A percentile compares a stretch with the other conserved stretches of the same genome.
These are phyloP conservation scores for Conops quadrifasciatus DNA, from an alignment of 2,888 invertebrate genomes.

Conservation along the genomic window DNA sequence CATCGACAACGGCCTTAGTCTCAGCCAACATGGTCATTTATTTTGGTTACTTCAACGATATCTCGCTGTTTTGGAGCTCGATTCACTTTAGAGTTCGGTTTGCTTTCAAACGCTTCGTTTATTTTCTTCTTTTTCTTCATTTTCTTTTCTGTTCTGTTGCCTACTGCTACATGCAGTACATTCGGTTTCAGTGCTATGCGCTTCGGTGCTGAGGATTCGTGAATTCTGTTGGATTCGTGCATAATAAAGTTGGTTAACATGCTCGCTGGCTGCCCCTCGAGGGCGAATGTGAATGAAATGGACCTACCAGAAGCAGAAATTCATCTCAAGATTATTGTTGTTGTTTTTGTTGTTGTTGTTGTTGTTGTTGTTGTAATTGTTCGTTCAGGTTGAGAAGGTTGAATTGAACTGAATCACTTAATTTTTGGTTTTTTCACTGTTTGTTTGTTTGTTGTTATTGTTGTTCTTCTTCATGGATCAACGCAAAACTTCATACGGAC, in stretches of 20 bases:
- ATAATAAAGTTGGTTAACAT: conserved; percentile 53
- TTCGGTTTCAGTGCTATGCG: not conserved
- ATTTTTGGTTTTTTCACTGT: conserved; percentile 35
- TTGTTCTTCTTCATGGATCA: conserved; percentile 32
- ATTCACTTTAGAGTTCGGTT: not conserved
- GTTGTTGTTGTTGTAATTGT: conserved; percentile 4
- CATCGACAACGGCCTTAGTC: too few relatives aligned
- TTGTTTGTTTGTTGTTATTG: not conserved
- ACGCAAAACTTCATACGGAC: conserved; percentile 4
- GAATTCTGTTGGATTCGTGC: conserved; percentile 45
- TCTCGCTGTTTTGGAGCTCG: too few relatives aligned
- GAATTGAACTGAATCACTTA: conserved; percentile 34
- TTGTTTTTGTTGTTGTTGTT: not conserved
- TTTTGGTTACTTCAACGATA: conserved; percentile 17
- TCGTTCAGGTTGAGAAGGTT: conserved; percentile 3
- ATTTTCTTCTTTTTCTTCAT: not conserved
- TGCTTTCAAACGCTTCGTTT: not conserved
- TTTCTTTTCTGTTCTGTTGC: conserved; percentile 3
- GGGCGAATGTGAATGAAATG: conserved; percentile 49
- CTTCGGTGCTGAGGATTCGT: not conserved
- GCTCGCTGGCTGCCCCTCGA: conserved; percentile 45
- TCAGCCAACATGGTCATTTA: conserved; percentile 30
- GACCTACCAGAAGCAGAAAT: conserved; percentile 48
- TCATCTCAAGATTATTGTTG: conserved; percentile 9
- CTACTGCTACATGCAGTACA: not conserved